Evolutionary conservation across 1,140 invertebrate genomes (phyloP).

Genomic region (Drosophila kikkawai): DNA sequence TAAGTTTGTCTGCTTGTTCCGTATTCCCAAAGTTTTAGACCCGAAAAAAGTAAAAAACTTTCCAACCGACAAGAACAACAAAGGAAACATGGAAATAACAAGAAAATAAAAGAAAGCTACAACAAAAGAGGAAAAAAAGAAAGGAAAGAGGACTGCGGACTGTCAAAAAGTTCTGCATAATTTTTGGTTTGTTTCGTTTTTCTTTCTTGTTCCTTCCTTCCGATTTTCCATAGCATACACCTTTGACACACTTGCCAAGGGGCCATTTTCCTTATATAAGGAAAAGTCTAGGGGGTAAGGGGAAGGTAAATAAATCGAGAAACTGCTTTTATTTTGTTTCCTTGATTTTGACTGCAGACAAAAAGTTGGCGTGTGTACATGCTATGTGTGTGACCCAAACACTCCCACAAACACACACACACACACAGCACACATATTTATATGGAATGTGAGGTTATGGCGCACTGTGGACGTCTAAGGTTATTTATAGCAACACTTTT

Average conservation of each 20-base stretch:
- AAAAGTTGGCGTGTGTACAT: constrained; percentile 66
- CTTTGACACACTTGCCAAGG: constrained; percentile 67
- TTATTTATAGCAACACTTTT: constrained; percentile 81
- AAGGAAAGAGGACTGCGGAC: constrained; percentile 26
- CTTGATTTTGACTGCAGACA: constrained; percentile 71
- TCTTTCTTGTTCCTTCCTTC: constrained; percentile 24
- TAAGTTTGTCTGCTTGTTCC: constrained; percentile 27
- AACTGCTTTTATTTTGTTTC: constrained; percentile 70
- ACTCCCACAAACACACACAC: constrained; percentile 22
- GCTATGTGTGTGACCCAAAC: constrained; percentile 33
- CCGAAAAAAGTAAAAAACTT: constrained; percentile 16
- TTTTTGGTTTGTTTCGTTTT: constrained; percentile 49
- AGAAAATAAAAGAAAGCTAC: constrained; percentile 24
- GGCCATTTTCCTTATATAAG: constrained; percentile 32
- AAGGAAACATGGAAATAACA: constrained; percentile 24
- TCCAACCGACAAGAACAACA: constrained; percentile 42
- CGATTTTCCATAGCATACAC: constrained; percentile 33
- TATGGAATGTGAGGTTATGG: constrained; percentile 30
- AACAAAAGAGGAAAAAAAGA: not conserved
- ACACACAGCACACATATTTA: constrained; percentile 34
- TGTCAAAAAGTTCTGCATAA: constrained; percentile 66
- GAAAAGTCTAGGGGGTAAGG: constrained; percentile 4
- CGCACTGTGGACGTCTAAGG: constrained; percentile 46
- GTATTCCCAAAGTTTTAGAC: constrained; percentile 23
- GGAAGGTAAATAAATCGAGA: constrained; percentile 30